These are phyloP conservation scores for Ctenopoma multispine DNA, from an alignment of 2,797 vertebrate species.

Conservation along the genomic window DNA sequence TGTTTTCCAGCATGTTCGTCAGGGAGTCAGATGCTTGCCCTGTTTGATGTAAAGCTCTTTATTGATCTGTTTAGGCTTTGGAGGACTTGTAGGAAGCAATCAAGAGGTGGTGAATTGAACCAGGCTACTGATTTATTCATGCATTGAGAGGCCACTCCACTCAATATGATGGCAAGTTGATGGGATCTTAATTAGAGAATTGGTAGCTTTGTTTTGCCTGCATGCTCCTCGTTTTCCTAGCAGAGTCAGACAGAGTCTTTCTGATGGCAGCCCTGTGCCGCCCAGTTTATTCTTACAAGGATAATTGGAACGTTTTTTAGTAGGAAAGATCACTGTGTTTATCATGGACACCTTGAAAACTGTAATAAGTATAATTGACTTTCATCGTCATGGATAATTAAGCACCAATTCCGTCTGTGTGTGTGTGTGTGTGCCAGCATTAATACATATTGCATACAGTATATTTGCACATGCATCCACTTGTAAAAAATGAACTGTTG, in stretches of 20 bases:
- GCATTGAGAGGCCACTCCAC: slow-evolving; percentile 40
- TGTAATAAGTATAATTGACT: slow-evolving; percentile 12
- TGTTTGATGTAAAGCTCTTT: slow-evolving; percentile 24
- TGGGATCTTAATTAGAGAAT: slow-evolving; percentile 65
- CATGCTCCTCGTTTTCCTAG: neutral
- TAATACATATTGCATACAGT: slow-evolving; percentile 6
- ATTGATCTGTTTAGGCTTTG: slow-evolving; percentile 55
- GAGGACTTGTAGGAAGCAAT: slow-evolving; percentile 56
- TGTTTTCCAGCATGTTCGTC: neutral
- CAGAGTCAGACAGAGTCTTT: slow-evolving; percentile 17
- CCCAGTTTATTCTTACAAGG: too few species aligned
- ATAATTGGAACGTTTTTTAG: too few species aligned
- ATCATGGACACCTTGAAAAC: neutral
- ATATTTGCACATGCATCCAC: slow-evolving; percentile 14
- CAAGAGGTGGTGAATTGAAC: slow-evolving; percentile 56
- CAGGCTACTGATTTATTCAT: slow-evolving; percentile 55
- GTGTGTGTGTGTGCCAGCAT: slow-evolving; percentile 10
- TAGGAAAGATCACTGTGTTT: neutral
- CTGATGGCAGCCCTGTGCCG: neutral
- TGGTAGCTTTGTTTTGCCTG: slow-evolving; percentile 42
- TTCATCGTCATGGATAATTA: slow-evolving; percentile 36
- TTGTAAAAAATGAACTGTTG: slow-evolving; percentile 17
- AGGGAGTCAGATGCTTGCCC: neutral
- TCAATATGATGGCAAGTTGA: slow-evolving; percentile 43
- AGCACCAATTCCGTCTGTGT: slow-evolving; percentile 30